Evolutionary conservation across 2,113 vertebrate genomes (phyloP).

Genomic region (Tamias sibiricus): DNA sequence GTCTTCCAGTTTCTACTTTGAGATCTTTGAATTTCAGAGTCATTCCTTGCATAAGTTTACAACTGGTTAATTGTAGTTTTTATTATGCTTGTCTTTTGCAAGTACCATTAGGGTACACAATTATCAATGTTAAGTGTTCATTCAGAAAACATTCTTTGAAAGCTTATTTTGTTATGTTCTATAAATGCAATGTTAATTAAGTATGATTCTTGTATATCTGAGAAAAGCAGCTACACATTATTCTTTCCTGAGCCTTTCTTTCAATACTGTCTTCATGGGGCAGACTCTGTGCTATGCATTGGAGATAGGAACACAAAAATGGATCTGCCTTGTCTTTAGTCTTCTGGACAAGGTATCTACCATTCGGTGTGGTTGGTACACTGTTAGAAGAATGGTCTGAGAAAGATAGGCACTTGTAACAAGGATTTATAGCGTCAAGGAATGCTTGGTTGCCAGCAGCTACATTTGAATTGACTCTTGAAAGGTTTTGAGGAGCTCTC

Average conservation of each 20-base stretch:
- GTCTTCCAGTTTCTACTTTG: not conserved
- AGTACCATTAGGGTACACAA: not conserved
- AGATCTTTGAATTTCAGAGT: not conserved
- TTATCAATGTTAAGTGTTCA: not conserved
- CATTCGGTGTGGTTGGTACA: not conserved
- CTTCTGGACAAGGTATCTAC: not conserved
- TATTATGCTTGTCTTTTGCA: not conserved
- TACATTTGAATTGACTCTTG: not conserved
- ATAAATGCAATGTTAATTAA: not conserved
- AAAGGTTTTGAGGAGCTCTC: not conserved
- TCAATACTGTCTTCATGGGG: not conserved
- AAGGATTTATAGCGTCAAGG: not conserved
- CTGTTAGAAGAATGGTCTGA: not conserved
- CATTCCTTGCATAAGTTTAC: not conserved
- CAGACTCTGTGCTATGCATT: not conserved
- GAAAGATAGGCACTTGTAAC: not conserved
- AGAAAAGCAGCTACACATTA: not conserved
- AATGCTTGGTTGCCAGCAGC: not conserved
- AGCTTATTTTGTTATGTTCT: not conserved
- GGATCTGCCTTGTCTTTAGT: not conserved
- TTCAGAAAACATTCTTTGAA: not conserved
- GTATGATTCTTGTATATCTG: not conserved
- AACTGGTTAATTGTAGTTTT: not conserved
- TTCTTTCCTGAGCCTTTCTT: not conserved
- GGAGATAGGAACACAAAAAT: not conserved